Percentiles rank a stretch among this genome's conserved stretches.
Conservation (phyloP, 2,797 vertebrate genomes). For the Enteromius unitaeniatus region DNA sequence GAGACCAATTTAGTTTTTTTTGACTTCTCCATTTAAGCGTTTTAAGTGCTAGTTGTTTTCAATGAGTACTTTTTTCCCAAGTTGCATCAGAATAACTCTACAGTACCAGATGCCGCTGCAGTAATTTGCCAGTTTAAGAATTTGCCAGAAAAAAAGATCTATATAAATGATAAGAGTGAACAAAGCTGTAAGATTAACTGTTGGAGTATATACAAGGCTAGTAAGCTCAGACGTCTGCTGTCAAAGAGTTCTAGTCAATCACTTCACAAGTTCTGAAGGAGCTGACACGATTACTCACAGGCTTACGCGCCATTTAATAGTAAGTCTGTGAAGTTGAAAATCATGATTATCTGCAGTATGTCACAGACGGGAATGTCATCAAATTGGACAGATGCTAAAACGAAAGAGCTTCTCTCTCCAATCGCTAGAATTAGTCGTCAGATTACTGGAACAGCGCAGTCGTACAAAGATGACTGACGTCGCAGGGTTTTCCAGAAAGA, state of each 20-base stretch:
- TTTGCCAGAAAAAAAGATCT: not conserved
- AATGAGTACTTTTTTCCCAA: not conserved
- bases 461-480: not conserved
- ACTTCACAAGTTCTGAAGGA: conserved; percentile 14
- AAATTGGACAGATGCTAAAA: conserved; percentile 16
- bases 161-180: not conserved
- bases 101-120: not conserved
- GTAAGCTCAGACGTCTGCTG: not conserved
- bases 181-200: not conserved
- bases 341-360: conserved; percentile 6
- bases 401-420: not conserved
- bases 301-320: not conserved
- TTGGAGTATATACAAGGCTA: not conserved
- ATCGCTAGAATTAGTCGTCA: not conserved
- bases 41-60: not conserved
- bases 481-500: not conserved
- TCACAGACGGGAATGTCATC: not conserved
- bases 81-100: not conserved
- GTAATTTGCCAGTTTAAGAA: not conserved
- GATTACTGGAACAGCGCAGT: not conserved
- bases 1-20: not conserved
- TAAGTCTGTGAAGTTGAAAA: conserved; percentile 12
- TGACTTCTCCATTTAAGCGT: not conserved
- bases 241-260: not conserved
- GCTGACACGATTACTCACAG: conserved; percentile 4